Evolutionary conservation across 1,140 invertebrate species (phyloP), one percentile per base, ranked within the genome.

Genomic region (Ladona fulva): DNA sequence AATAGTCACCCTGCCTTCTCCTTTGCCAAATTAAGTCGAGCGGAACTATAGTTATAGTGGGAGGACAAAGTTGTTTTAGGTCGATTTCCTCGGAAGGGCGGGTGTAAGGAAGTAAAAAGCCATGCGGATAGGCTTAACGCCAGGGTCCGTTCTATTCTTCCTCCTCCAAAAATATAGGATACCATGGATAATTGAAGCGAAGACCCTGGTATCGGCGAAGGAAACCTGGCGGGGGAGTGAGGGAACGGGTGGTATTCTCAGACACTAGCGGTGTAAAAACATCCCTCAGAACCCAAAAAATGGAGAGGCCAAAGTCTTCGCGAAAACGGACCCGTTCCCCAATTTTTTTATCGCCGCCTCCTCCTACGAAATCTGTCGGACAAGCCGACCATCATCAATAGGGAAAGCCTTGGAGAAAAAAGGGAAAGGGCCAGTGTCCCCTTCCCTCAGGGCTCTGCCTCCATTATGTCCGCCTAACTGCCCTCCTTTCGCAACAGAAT

Each of bases 391-490:
- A 66, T 66, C 44, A 52, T 52, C 44, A 10, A 52, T 52, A 10
- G 44, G 19, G 19, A 52, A 19, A 52, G 10, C 44, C 44, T 10
- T 52, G 44, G 44, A 52, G 19, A 52, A 52, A 52, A 52, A 52
- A 52, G 44, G 44, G 19, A 19, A 19, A 66, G 52, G 52, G 52
- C 52, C 52, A 19, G 44, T 52, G 44, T 66, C 52, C 52, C 52
- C 29, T 22, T 66, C 52, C 52, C 52, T 66, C 16, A 12, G 12
- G 52, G 16, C n/a, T 6, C 44, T 52, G 10, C 44, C 19, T 19
- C 52, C 52, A 66, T 66, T 66, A 66, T 66, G 52, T 66, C 52
- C 52, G 52, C 52, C 52, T 66, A 66, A 66, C 52, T 66, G 52
- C 16, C 52, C 52, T 22, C 52, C n/a, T 66, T 22, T 66, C 5